Evolutionary conservation across 1,140 invertebrate species (phyloP).

Genomic region (Chrysoperla carnea): DNA sequence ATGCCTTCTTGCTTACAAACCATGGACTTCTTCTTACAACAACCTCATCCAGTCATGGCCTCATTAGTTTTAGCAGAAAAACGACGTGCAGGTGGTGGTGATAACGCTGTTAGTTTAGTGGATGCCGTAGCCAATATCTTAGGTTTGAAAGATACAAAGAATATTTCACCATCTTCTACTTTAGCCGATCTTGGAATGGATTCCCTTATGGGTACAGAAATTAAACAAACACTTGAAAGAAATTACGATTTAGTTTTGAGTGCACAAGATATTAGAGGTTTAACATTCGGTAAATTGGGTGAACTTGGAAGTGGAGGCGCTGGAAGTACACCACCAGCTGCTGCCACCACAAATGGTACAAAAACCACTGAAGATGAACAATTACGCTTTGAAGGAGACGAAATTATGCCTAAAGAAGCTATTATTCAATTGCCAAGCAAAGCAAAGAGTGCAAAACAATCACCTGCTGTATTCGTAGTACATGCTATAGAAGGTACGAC

Average conservation of each 20-base stretch:
- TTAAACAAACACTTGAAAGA: conserved; percentile 88
- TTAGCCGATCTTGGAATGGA: conserved; percentile 92
- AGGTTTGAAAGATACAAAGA: conserved; percentile 69
- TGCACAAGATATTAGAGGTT: conserved; percentile 69
- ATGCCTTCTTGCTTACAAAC: conserved; percentile 74
- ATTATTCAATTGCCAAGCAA: conserved; percentile 37
- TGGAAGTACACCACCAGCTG: conserved; percentile 7
- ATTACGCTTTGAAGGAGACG: conserved; percentile 27
- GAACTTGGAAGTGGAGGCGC: conserved; percentile 35
- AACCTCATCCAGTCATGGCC: conserved; percentile 67
- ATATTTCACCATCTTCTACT: conserved; percentile 50
- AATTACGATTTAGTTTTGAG: conserved; percentile 80
- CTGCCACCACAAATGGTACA: conserved; percentile 7
- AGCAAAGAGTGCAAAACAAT: conserved; percentile 19
- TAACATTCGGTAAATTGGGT: conserved; percentile 57
- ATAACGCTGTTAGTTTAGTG: conserved; percentile 36
- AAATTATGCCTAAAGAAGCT: conserved; percentile 44
- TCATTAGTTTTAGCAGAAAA: conserved; percentile 69
- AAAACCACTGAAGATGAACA: conserved; percentile 14
- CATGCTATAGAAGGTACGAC: conserved; percentile 88
- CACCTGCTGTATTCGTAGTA: conserved; percentile 28
- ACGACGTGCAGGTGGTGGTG: conserved; percentile 26
- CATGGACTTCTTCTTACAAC: conserved; percentile 77
- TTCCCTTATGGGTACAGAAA: conserved; percentile 94
- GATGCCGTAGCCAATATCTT: conserved; percentile 70